phyloP scores from a whole-genome alignment of 2,797 vertebrate species.

The Hylomyscus alleni region DNA sequence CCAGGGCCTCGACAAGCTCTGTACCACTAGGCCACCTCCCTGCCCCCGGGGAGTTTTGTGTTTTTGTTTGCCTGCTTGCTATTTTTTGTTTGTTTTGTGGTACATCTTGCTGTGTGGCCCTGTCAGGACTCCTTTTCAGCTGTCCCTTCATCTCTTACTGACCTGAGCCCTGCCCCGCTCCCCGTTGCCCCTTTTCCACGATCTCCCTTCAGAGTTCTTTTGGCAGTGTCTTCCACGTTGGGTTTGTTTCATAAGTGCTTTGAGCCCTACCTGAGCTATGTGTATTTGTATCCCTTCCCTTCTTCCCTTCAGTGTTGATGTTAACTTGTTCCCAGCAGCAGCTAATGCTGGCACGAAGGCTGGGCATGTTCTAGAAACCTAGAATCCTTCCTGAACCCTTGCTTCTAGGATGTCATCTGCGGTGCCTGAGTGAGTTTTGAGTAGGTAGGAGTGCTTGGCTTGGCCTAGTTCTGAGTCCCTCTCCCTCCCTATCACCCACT shows the following conservation, averaged over 20 bases:
- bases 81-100: neutral
- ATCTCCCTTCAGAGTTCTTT: neutral
- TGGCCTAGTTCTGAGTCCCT: neutral
- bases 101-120: neutral
- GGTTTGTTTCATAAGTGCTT: neutral
- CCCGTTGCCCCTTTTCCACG: neutral
- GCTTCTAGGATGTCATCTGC: neutral
- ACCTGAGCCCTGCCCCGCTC: neutral
- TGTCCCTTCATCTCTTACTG: neutral
- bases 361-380: constrained; percentile 9
- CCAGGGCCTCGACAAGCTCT: neutral
- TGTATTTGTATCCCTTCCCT: neutral
- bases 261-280: neutral
- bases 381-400: neutral
- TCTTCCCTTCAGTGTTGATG: neutral
- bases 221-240: neutral
- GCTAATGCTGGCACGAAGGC: neutral
- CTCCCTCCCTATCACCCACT: neutral
- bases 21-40: neutral
- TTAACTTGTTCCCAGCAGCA: neutral
- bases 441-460: neutral
- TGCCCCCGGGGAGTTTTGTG: neutral
- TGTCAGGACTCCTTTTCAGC: no score
- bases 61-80: neutral
- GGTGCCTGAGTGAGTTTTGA: neutral